A percentile compares a stretch with the other conserved stretches of the same genome.
Evolutionary conservation across 92 coral and sea anemone species (phyloP).

Genomic region (Umimayanthus chanpuru): DNA sequence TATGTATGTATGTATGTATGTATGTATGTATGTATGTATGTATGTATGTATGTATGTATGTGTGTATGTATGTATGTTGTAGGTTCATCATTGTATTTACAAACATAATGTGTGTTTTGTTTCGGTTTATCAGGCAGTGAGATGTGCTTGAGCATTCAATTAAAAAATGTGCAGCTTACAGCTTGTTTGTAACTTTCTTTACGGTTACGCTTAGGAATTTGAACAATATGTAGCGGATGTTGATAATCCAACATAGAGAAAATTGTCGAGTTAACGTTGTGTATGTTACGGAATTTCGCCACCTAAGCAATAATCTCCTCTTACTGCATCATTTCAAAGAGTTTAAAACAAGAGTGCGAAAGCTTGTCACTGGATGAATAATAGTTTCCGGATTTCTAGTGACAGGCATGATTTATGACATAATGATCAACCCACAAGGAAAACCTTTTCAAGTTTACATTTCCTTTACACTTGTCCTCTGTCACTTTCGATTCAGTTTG

Average conservation of each 20-base stretch:
- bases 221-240: neutral
- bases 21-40: no score
- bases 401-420: conserved; percentile 5
- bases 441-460: neutral
- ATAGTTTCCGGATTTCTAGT: neutral
- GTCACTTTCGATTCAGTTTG: neutral
- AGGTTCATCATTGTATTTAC: no score
- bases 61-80: no score
- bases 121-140: no score
- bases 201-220: neutral
- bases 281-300: neutral
- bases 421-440: neutral
- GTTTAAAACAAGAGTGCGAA: neutral
- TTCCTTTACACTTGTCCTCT: neutral
- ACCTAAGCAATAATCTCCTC: neutral
- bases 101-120: no score
- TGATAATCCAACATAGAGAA: neutral
- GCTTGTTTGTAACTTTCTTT: neutral
- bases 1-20: no score
- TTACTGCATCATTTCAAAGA: neutral
- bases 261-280: neutral
- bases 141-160: no score
- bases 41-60: no score
- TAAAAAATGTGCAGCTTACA: no score
- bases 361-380: neutral